Evolutionary conservation across 2,113 vertebrate species (phyloP), one percentile per base, ranked within the genome.

Genomic region (Nanorana parkeri): DNA sequence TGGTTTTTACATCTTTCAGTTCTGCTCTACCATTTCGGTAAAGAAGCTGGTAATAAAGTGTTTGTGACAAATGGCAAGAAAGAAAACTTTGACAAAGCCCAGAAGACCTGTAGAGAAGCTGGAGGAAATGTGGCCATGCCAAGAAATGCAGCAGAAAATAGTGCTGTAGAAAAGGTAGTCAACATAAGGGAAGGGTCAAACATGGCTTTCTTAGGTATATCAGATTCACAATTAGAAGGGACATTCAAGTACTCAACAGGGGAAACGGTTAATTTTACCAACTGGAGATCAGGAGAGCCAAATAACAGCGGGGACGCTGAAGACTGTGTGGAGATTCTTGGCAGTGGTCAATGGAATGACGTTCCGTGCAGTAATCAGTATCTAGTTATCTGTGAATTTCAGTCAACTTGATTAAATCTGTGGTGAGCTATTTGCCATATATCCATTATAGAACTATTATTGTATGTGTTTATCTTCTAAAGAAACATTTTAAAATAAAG

Each of bases 341-440:
- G 47, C 8, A 68, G 52, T 63, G 64, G 41, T 20, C 68, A 81
- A 55, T 56, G 68, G 51, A 87, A 84, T 41, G 0, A 83, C 0
- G 0, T 55, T 11, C 28, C 21, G 29, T 88, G 73, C 52, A 65
- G 60, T 32, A 41, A 17, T 5, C 0, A 0, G 23, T 0, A 6
- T 2, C 79, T 73, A 64, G 84, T 84, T n/a, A 52, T 84, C 63
- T 87, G 76, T 83, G 84, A 87, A 69, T 54, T 87, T 5, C 83
- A 79, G 77, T 55, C 68, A 28, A 51, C 7, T 23, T 20, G 26
- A 24, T 54, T 6, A 71, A 26, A 55, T 3, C 5, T 32, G 29
- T 32, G 29, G 5, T 5, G 5, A 5, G 2, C 2, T 32, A 3
- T 5, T 32, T 32, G 29, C 29, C 5, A 5, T 5, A 32, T 32